A percentile compares a stretch with the other conserved stretches of the same genome.
Evolutionary conservation across 2,797 vertebrate genomes (phyloP).

Genomic region (Myripristis jacobus): DNA sequence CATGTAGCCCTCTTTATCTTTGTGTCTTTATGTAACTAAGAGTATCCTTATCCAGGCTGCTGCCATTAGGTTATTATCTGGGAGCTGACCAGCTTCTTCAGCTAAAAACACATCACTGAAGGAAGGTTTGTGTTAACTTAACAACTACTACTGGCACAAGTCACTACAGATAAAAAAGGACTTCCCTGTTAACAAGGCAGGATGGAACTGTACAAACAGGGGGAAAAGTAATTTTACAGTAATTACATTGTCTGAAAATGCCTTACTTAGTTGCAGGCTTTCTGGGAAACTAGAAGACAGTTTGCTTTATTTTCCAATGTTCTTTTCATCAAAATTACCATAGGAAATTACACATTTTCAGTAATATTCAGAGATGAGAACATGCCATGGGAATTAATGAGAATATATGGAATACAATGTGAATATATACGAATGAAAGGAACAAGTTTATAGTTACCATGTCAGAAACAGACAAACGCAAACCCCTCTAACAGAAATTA

Average conservation of each 20-base stretch:
- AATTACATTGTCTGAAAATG: not conserved
- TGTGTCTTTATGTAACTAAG: too few species aligned
- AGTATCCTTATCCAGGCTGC: too few species aligned
- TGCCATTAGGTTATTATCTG: constrained; percentile 63
- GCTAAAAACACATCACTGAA: constrained; percentile 20
- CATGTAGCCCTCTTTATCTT: constrained; percentile 16
- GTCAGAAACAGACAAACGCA: too few species aligned
- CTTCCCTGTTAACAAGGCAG: not conserved
- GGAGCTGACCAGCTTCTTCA: constrained; percentile 29
- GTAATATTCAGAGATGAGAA: too few species aligned
- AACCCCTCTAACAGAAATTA: too few species aligned
- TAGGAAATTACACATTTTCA: too few species aligned
- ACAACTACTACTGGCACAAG: constrained; percentile 16
- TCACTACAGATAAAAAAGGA: not conserved
- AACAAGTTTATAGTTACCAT: too few species aligned
- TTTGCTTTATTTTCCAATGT: constrained; percentile 7
- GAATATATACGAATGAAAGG: too few species aligned
- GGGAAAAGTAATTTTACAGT: not conserved
- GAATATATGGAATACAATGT: too few species aligned
- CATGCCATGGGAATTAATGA: too few species aligned
- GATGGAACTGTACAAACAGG: not conserved
- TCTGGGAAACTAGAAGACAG: not conserved
- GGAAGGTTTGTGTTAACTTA: constrained; percentile 32
- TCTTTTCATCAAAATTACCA: constrained; percentile 27
- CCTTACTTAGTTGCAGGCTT: not conserved